Evolutionary conservation across 2,797 vertebrate genomes (phyloP), one percentile per base, ranked within the genome.

Genomic region (Adelosebastes latens): DNA sequence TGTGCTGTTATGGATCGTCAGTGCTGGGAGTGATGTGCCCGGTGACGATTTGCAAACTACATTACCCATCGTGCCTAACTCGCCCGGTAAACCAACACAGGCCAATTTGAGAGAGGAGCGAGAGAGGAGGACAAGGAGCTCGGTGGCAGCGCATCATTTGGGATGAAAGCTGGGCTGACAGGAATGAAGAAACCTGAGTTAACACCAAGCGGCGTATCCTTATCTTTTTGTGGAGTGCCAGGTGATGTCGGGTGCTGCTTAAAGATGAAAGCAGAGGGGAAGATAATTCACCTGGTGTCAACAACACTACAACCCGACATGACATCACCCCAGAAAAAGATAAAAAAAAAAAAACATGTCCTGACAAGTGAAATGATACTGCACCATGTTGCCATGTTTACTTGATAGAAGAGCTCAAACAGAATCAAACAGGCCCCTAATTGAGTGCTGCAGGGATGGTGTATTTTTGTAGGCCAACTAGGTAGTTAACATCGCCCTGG

Each of bases 271-370:
- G 87, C 34, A 53, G 46, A 71, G 12, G 63, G 36, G 58, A 67
- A 67, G 69, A 80, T 82, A 85, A 84, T 81, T 91, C 80, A 88
- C 77, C 78, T 36, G 67, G 62, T 80, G 76, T 91, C 88, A 91
- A 88, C 84, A 79, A 56, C 73, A 75, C 68, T 60, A 72, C 61
- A 83, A 64, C 60, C 49, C 14, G 22, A 79, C 67, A 74, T 87
- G 75, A 70, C 80, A 87, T 79, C 74, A 65, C 6, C 49, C 55
- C 24, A n/a, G 60, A 70, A 80, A 87, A 81, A 20, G 52, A 82
- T 56, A 6, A 58, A 20, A 18, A 16, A 18, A 16, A 46, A 46
- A 59, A 78, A 59, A 62, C 36, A 65, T n/a, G 32, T 77, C 55
- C 64, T 39, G 75, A 81, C 82, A 85, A 64, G 76, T 59, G 60